Base-by-base conservation (phyloP, 2,888 invertebrate genomes). In the Dugesia japonica region DNA sequence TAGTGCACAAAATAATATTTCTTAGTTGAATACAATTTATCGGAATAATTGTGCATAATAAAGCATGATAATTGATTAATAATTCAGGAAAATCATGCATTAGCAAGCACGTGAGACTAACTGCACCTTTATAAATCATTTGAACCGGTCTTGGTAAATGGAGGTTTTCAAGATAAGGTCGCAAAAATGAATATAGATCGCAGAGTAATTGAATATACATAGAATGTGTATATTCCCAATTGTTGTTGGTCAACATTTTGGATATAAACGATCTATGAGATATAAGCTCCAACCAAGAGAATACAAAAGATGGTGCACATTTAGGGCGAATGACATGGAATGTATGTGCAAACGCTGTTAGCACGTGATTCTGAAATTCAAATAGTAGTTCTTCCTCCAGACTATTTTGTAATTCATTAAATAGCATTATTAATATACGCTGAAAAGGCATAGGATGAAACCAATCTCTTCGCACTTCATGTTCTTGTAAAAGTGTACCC, bases 21-120 rank as follows among this genome's bases (percentile, higher is more conserved):
- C 98, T 88, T 92, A 99, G 93, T 83, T 89, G 97, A 80, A 98
- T 94, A 86, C 98, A 98, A 85, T 98, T 98, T 1, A 97, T 93
- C 72, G 98, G 97, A 81, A 99, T 97, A 79, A 93, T 94, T 85
- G 99, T 98, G 85, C 98, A 97, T 86, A 99, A 94, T 71, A 92
- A 92, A 84, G 97, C 97, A 85, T 98, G 95, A 85, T 95, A 97
- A 84, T 99, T 98, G 85, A 97, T 97, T 74, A 99, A 88, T 85
- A 99, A 94, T 86, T 99, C 98, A 0, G 98, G 98, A 85, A 99
- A 99, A 84, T 99, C 98, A 83, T 99, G 98, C 15, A 98, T 87
- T 31, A 99, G 86, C 0, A 99, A 94, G 42, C 98, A 87, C 74
- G 99, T 87, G 9, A 99, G 93, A 79, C 95, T 89, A 72, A 98